phyloP scores from a whole-genome alignment of 92 coral and sea anemone species.

The Virgularia gustaviana region DNA sequence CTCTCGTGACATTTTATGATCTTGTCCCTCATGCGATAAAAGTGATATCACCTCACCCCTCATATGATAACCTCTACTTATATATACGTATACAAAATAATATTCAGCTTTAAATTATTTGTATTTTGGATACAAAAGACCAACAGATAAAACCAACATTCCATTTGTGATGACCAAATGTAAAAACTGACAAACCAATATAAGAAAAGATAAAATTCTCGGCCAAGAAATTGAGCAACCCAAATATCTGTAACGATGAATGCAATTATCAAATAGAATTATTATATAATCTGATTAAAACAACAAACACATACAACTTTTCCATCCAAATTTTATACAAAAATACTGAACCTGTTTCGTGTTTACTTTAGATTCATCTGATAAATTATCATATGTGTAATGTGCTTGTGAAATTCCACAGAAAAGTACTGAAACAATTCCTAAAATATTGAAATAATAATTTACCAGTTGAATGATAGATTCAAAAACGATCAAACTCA shows the following conservation, averaged over 20 bases:
- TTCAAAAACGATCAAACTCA: too few relatives aligned
- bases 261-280: not conserved
- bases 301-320: not conserved
- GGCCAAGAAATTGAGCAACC: constrained; percentile 86
- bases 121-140: constrained; percentile 85
- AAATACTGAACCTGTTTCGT: constrained; percentile 74
- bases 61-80: too few relatives aligned
- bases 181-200: constrained; percentile 95
- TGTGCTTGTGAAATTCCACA: constrained; percentile 99
- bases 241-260: constrained; percentile 75
- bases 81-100: too few relatives aligned
- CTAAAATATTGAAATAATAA: constrained; percentile 35
- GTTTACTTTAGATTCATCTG: constrained; percentile 83
- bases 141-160: constrained; percentile 78
- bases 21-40: too few relatives aligned
- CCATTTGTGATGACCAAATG: constrained; percentile 90
- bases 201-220: constrained; percentile 97
- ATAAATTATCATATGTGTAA: constrained; percentile 88
- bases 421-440: constrained; percentile 91
- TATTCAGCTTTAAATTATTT: not conserved
- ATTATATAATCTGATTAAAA: not conserved
- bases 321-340: too few relatives aligned
- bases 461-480: too few relatives aligned
- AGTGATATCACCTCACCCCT: too few relatives aligned
- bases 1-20: too few relatives aligned